Base-by-base conservation (phyloP, 2,888 invertebrate genomes). In the Cremastobaeus sp. region DNA sequence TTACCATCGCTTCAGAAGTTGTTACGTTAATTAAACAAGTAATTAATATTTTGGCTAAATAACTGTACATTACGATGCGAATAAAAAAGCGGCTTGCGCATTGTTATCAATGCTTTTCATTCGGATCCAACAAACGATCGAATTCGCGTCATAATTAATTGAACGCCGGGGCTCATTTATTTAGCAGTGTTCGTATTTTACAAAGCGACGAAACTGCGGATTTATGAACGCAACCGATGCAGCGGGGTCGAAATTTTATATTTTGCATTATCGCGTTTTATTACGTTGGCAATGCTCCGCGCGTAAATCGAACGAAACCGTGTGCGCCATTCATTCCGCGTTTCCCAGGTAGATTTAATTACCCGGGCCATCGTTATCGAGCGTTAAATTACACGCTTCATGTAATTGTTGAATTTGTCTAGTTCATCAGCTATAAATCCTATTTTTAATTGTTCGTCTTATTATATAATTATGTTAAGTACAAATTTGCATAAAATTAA, bases 241-340 rank as follows among this genome's bases (percentile, higher is more conserved):
- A 11, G 6, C 12, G 25, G 2, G 5, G 25, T 39, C 5, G 9
- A 20, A 60, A 21, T 64, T 64, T 41, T 43, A 54, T 37, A 54
- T 65, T 65, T 52, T 65, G 45, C 37, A 37, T 65, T 65, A 30
- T 17, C 20, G 12, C 25, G n/a, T 39, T 62, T 69, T 54, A 60
- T 69, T 47, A 47, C 30, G 43, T 30, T 45, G 32, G 52, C 52
- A 30, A 35, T 37, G 30, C 32, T 3, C 59, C 25, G 37, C 28
- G 62, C 21, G 59, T 74, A 69, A 74, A 69, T 66, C 69, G 57
- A 25, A 45, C 20, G 32, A 21, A 76, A 76, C 70, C 68, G 32
- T 35, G n/a, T 32, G 59, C 62, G 70, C 28, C 64, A 73, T 76
- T 73, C 74, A 70, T 78, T 76, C 64, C 3, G 59, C 41, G 60